A percentile compares a stretch with the other conserved stretches of the same genome.
These are phyloP conservation scores for Isotomurus palustris DNA, from an alignment of 2,888 invertebrate genomes.

Conservation along the genomic window DNA sequence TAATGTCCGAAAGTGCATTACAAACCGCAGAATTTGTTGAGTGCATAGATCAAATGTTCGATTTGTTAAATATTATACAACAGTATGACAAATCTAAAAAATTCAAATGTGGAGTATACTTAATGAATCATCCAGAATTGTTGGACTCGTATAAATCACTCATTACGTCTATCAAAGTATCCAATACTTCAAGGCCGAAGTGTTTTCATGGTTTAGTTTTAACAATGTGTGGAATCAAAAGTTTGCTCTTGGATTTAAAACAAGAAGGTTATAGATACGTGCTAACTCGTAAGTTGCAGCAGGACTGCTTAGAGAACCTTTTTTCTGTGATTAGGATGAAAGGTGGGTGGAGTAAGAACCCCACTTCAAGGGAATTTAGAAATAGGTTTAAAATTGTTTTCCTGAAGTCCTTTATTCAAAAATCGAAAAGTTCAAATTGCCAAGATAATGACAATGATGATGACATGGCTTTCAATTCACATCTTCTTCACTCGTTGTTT, in stretches of 20 bases:
- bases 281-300: constrained; percentile 2
- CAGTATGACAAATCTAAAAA: background rate
- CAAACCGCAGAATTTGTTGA: constrained; percentile 10
- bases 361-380: constrained; percentile 3
- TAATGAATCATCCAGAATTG: too few species aligned
- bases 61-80: constrained; percentile 10
- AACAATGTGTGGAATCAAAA: background rate
- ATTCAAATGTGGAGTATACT: background rate
- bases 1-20: background rate
- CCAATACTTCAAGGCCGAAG: too few species aligned
- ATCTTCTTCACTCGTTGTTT: too few species aligned
- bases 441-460: too few species aligned
- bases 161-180: too few species aligned
- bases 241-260: background rate
- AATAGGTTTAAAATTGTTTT: constrained; percentile 4
- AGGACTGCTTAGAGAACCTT: constrained; percentile 9
- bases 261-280: constrained; percentile 1
- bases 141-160: too few species aligned
- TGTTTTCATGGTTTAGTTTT: background rate
- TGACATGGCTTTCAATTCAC: too few species aligned
- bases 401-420: too few species aligned
- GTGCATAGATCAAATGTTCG: constrained; percentile 7
- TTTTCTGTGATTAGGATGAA: background rate
- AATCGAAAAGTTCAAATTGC: too few species aligned
- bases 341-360: constrained; percentile 7